Percentiles rank a stretch among this genome's conserved stretches.
phyloP scores from a whole-genome alignment of 30 jellyfish, hydroid and myxozoan genomes.

The Aurelia sp. region DNA sequence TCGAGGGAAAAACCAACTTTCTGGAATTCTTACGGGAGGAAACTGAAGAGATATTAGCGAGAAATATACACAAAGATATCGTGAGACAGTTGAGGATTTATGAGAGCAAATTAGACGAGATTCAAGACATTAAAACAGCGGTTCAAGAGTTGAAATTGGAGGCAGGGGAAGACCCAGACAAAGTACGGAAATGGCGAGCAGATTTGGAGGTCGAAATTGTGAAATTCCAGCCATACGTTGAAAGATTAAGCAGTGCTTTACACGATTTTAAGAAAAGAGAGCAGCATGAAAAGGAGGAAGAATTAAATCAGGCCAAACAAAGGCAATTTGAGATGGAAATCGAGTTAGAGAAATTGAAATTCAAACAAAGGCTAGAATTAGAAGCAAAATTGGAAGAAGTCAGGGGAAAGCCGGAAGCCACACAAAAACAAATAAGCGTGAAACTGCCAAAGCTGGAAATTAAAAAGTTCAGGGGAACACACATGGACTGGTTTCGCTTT shows the following conservation, averaged over 20 bases:
- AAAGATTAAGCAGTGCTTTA: neutral
- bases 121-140: slow-evolving; percentile 20
- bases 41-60: neutral
- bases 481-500: slow-evolving; percentile 48
- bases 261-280: neutral
- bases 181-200: slow-evolving; percentile 8
- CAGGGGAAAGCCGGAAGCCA: neutral
- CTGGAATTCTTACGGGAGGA: neutral
- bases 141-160: slow-evolving; percentile 23
- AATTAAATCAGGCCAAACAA: slow-evolving; percentile 7
- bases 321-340: slow-evolving; percentile 12
- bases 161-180: slow-evolving; percentile 20
- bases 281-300: slow-evolving; percentile 1
- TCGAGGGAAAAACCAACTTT: neutral
- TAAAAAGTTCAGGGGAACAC: slow-evolving; percentile 36
- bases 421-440: slow-evolving; percentile 7
- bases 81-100: neutral
- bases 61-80: neutral
- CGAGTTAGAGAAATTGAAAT: neutral
- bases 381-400: neutral
- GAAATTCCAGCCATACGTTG: no score
- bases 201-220: neutral
- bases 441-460: neutral
- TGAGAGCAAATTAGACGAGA: slow-evolving; percentile 23
- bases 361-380: slow-evolving; percentile 2